Percentiles rank a stretch among this genome's conserved stretches.
Evolutionary conservation across 2,888 invertebrate species (phyloP).

Genomic region (Aricia artaxerxes): DNA sequence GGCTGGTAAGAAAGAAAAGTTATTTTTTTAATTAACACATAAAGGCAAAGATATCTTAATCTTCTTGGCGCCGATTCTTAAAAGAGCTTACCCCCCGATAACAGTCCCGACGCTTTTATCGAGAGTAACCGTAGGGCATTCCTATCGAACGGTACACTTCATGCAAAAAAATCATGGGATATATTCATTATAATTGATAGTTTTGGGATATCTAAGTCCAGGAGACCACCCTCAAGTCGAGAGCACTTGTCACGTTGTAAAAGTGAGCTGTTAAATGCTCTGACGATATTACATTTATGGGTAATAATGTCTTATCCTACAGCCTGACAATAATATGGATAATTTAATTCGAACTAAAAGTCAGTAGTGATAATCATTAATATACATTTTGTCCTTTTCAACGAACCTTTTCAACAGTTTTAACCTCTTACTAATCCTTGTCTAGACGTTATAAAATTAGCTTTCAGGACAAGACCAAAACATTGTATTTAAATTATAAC

Average conservation of each 20-base stretch:
- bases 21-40: conserved; percentile 78
- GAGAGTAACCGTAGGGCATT: conserved; percentile 58
- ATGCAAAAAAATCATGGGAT: conserved; percentile 69
- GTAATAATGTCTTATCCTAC: not conserved
- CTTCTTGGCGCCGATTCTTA: conserved; percentile 76
- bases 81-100: conserved; percentile 72
- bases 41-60: conserved; percentile 73
- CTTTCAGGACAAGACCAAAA: not conserved
- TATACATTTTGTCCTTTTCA: not conserved
- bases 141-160: conserved; percentile 59
- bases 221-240: conserved; percentile 58
- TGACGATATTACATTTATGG: not conserved
- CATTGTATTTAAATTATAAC: not conserved
- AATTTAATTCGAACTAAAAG: not conserved
- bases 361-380: not conserved
- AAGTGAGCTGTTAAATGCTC: conserved; percentile 12
- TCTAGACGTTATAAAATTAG: not conserved
- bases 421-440: not conserved
- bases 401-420: not conserved
- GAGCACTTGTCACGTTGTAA: conserved; percentile 23
- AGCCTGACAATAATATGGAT: not conserved
- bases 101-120: conserved; percentile 68
- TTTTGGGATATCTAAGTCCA: conserved; percentile 50
- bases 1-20: conserved; percentile 59
- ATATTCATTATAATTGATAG: conserved; percentile 56